A percentile compares a stretch with the other conserved stretches of the same genome.
phyloP scores from a whole-genome alignment of 1,140 invertebrate species.

The Bombus soroeensis region DNA sequence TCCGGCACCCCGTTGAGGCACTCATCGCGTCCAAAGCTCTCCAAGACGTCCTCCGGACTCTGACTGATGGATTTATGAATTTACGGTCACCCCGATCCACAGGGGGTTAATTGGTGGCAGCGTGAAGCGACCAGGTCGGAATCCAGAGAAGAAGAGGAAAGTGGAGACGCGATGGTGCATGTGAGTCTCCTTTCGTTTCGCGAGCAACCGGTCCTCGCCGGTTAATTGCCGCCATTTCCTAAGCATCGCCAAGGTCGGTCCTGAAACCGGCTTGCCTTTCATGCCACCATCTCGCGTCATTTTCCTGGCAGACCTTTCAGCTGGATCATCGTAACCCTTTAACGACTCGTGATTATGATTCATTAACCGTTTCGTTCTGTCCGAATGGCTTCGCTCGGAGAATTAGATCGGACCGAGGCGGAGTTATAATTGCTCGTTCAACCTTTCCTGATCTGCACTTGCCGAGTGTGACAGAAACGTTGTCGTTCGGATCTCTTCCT shows the following conservation, averaged over 20 bases:
- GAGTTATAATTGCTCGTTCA: neutral
- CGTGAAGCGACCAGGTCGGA: constrained; percentile 40
- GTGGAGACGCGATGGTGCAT: neutral
- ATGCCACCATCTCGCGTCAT: neutral
- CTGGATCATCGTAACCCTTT: neutral
- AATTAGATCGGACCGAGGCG: neutral
- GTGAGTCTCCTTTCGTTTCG: neutral
- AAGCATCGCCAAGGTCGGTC: neutral
- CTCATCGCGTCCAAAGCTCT: constrained; percentile 61
- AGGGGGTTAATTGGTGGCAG: constrained; percentile 69
- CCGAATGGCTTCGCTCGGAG: neutral
- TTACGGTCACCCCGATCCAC: constrained; percentile 55
- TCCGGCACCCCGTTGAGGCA: constrained; percentile 54
- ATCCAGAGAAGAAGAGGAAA: neutral
- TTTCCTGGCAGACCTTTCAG: neutral
- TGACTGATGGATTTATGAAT: constrained; percentile 68
- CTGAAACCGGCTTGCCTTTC: no score
- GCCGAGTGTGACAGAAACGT: neutral
- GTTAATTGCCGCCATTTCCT: constrained; percentile 49
- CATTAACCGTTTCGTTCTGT: constrained; percentile 5
- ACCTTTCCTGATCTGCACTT: neutral
- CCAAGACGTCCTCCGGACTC: constrained; percentile 23
- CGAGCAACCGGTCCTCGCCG: constrained; percentile 18
- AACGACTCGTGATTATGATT: constrained; percentile 29
- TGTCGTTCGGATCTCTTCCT: neutral